These are phyloP conservation scores for Acridotheres tristis DNA, from an alignment of 2,797 vertebrate species.

Conservation along the genomic window DNA sequence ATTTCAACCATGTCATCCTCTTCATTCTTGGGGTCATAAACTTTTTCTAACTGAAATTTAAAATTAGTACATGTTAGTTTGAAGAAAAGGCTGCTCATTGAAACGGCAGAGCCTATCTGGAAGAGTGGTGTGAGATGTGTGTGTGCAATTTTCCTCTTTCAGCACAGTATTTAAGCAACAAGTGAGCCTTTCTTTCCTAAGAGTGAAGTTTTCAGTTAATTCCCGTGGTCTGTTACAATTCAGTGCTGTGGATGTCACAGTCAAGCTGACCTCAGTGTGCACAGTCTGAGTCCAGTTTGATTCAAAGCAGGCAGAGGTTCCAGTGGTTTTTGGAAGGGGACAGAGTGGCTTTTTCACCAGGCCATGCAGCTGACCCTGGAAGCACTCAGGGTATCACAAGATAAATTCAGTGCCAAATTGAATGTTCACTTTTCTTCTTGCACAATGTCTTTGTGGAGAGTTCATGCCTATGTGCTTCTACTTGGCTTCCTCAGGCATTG, in stretches of 20 bases:
- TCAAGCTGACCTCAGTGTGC: background rate
- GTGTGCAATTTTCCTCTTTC: background rate
- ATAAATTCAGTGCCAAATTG: background rate
- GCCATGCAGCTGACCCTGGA: background rate
- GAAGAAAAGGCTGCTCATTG: background rate
- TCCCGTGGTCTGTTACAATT: background rate
- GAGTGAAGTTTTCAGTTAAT: slow-evolving; percentile 9
- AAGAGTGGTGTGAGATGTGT: background rate
- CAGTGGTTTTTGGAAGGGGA: background rate
- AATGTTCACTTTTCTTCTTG: background rate
- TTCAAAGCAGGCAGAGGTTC: background rate
- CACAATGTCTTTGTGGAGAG: background rate
- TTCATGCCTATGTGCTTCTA: background rate
- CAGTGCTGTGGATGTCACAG: background rate
- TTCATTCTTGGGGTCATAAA: slow-evolving; percentile 94
- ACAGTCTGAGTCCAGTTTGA: background rate
- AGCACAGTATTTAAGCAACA: background rate
- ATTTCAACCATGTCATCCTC: slow-evolving; percentile 99
- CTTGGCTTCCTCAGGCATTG: background rate
- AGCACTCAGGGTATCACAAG: background rate
- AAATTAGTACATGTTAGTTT: background rate
- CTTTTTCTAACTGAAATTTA: slow-evolving; percentile 90
- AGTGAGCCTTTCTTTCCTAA: background rate
- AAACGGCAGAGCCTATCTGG: background rate
- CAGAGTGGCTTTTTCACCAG: background rate